These are phyloP conservation scores for Mythimna albipuncta DNA, from an alignment of 2,888 invertebrate genomes.

Conservation along the genomic window DNA sequence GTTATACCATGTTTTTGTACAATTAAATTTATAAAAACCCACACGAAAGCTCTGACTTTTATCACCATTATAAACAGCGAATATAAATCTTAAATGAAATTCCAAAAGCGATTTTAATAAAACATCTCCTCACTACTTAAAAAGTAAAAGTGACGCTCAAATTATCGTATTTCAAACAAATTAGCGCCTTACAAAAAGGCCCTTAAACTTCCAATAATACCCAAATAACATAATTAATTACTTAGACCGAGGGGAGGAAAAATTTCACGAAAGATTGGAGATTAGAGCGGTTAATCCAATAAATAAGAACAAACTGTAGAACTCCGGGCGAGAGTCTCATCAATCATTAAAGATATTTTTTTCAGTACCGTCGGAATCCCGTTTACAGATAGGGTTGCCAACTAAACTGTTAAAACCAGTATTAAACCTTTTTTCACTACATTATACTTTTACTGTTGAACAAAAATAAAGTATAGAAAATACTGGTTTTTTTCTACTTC, in stretches of 20 bases:
- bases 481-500: too few species aligned
- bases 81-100: constrained; percentile 5
- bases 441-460: too few species aligned
- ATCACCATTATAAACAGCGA: constrained; percentile 4
- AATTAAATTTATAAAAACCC: background rate
- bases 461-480: too few species aligned
- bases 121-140: constrained; percentile 32
- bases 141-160: constrained; percentile 61
- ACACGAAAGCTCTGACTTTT: background rate
- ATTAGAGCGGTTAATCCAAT: constrained; percentile 81
- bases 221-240: constrained; percentile 83
- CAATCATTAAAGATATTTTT: constrained; percentile 80
- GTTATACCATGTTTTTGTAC: background rate
- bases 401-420: too few species aligned
- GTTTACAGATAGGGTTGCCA: constrained; percentile 10
- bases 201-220: constrained; percentile 72
- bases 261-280: constrained; percentile 75
- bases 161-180: constrained; percentile 69
- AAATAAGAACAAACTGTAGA: constrained; percentile 77
- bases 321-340: constrained; percentile 73
- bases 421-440: too few species aligned
- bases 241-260: constrained; percentile 70
- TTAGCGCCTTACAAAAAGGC: constrained; percentile 67
- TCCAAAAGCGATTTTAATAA: constrained; percentile 33
- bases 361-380: constrained; percentile 44